Evolutionary conservation across 2,888 invertebrate species (phyloP).

Genomic region (Crioceris asparagi): DNA sequence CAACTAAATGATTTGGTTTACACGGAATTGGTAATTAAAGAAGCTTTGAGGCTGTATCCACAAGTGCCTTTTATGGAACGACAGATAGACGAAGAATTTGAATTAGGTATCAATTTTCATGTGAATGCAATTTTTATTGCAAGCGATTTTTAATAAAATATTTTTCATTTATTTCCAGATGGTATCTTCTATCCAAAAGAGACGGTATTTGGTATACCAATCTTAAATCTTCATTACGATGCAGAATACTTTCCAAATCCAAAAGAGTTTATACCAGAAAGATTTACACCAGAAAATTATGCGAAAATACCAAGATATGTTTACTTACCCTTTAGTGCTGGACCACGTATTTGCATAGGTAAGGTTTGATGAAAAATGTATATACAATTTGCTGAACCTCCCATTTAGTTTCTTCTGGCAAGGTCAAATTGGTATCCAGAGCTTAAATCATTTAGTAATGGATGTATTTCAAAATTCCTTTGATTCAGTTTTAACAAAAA

Average conservation of each 20-base stretch:
- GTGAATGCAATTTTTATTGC: too few relatives aligned
- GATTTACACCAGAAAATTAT: constrained; percentile 5
- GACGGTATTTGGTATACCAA: constrained; percentile 5
- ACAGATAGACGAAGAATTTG: constrained; percentile 7
- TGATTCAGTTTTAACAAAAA: too few relatives aligned
- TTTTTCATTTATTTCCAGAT: constrained; percentile 2
- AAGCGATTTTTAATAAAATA: not conserved
- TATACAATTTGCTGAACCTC: too few relatives aligned
- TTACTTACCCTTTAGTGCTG: constrained; percentile 10
- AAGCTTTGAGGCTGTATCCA: constrained; percentile 6
- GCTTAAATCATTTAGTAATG: too few relatives aligned
- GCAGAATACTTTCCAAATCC: constrained; percentile 5
- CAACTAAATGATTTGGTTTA: constrained; percentile 5
- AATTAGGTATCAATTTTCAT: constrained; percentile 7
- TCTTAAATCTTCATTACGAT: constrained; percentile 3
- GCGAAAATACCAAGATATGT: constrained; percentile 5
- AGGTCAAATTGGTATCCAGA: too few relatives aligned
- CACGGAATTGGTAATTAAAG: constrained; percentile 5
- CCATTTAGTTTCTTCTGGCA: too few relatives aligned
- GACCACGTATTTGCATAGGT: constrained; percentile 11
- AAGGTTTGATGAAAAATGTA: too few relatives aligned
- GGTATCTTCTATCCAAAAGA: constrained; percentile 5
- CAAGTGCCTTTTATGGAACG: constrained; percentile 7
- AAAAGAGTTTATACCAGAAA: constrained; percentile 4
- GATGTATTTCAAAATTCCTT: too few relatives aligned